phyloP scores from a whole-genome alignment of 23 tunicate genomes.

The Diplosoma virens region DNA sequence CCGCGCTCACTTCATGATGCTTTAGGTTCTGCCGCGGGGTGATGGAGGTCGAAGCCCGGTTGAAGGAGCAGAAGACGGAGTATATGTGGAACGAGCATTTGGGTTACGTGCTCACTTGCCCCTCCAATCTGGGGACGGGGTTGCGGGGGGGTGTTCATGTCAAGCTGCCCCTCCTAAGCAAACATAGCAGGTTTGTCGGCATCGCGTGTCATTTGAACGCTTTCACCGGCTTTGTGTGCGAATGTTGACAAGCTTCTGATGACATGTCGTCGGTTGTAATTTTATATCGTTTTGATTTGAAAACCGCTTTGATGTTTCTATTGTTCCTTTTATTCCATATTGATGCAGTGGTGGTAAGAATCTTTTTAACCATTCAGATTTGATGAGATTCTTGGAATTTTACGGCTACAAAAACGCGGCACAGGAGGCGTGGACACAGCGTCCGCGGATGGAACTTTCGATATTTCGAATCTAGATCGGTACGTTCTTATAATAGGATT shows the following conservation, averaged over 20 bases:
- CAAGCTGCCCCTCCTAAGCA: slow-evolving; percentile 63
- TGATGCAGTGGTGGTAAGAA: too few relatives aligned
- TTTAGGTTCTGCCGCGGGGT: slow-evolving; percentile 68
- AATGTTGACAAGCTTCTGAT: too few relatives aligned
- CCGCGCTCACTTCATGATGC: too few relatives aligned
- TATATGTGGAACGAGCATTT: slow-evolving; percentile 94
- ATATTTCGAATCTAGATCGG: slow-evolving; percentile 91
- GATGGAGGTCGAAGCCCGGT: slow-evolving; percentile 26
- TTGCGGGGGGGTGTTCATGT: slow-evolving; percentile 81
- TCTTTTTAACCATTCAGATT: too few relatives aligned
- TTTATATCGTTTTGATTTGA: too few relatives aligned
- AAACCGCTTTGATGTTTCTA: too few relatives aligned
- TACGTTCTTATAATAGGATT: too few relatives aligned
- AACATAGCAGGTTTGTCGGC: slow-evolving; percentile 46
- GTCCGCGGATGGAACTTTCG: slow-evolving; percentile 82
- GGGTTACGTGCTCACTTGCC: slow-evolving; percentile 86
- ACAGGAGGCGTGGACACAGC: slow-evolving; percentile 96
- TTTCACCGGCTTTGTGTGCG: too few relatives aligned
- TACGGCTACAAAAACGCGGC: slow-evolving; percentile 85
- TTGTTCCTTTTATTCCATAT: too few relatives aligned
- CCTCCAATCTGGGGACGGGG: slow-evolving; percentile 91
- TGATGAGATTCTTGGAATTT: slow-evolving; percentile 47
- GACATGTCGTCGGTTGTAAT: too few relatives aligned
- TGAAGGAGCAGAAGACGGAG: slow-evolving; percentile 51
- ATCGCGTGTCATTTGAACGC: too few relatives aligned